Conservation (phyloP, 2,113 vertebrate genomes). For the Rhinoderma darwinii region DNA sequence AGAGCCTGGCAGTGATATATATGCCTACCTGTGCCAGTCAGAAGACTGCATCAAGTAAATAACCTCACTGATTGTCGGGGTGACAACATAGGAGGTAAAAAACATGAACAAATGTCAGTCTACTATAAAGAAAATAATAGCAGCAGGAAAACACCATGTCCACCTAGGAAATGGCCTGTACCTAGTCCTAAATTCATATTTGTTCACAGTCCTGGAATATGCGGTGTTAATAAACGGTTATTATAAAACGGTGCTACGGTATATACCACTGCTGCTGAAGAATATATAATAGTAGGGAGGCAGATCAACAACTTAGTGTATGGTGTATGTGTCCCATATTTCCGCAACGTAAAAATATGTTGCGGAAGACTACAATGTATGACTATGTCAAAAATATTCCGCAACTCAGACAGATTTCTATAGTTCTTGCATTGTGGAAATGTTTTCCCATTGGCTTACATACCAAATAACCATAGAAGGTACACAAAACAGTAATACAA, state of each 20-base stretch:
- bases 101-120: neutral
- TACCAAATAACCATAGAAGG: too few relatives aligned
- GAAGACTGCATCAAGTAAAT: conserved; percentile 30
- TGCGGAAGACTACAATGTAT: too few relatives aligned
- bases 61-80: conserved; percentile 22
- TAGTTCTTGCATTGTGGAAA: too few relatives aligned
- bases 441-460: too few relatives aligned
- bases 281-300: neutral
- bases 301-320: too few relatives aligned
- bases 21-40: conserved; percentile 15
- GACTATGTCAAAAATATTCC: too few relatives aligned
- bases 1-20: neutral
- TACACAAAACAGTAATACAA: too few relatives aligned
- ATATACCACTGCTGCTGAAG: neutral
- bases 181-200: neutral
- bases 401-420: neutral
- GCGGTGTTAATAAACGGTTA: neutral
- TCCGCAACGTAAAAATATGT: too few relatives aligned
- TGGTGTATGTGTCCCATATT: too few relatives aligned
- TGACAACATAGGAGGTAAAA: conserved; percentile 23
- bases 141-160: neutral
- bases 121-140: conserved; percentile 6
- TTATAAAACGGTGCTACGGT: neutral
- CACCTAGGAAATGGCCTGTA: neutral
- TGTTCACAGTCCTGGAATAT: neutral